These are phyloP conservation scores for Littorina saxatilis DNA, from an alignment of 1,140 invertebrate species.

Conservation along the genomic window DNA sequence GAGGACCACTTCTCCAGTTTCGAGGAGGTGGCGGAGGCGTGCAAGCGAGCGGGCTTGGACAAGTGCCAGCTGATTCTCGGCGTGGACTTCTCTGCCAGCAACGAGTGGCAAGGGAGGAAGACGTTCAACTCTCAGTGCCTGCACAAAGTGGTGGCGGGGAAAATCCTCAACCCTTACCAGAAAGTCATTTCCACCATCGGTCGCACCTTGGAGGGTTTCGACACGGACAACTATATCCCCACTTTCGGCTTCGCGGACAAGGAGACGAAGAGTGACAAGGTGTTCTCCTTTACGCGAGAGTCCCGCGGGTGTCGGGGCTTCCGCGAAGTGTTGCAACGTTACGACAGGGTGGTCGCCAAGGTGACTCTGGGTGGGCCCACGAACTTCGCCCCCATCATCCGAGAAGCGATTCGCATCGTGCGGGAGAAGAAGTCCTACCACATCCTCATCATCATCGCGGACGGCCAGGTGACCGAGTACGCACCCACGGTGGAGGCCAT, in stretches of 20 bases:
- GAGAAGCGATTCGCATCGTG: conserved; percentile 77
- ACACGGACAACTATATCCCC: conserved; percentile 74
- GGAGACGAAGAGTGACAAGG: conserved; percentile 72
- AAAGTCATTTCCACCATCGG: conserved; percentile 78
- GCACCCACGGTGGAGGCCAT: conserved; percentile 76
- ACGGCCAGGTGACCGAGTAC: conserved; percentile 78
- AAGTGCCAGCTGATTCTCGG: conserved; percentile 76
- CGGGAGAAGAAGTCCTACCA: conserved; percentile 74
- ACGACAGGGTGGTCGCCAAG: conserved; percentile 64
- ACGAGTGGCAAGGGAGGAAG: conserved; percentile 79
- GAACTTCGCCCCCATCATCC: conserved; percentile 78
- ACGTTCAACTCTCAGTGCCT: conserved; percentile 76
- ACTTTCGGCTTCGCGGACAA: conserved; percentile 78
- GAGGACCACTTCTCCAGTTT: conserved; percentile 71
- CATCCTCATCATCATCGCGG: conserved; percentile 78
- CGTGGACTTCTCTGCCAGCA: conserved; percentile 79
- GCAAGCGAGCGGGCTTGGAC: conserved; percentile 75
- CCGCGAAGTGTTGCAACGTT: conserved; percentile 74
- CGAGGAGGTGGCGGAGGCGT: conserved; percentile 72
- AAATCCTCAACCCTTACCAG: conserved; percentile 71
- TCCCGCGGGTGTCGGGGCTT: conserved; percentile 72
- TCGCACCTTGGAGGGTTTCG: conserved; percentile 77
- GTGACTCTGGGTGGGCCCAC: conserved; percentile 77
- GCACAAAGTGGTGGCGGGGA: conserved; percentile 70
- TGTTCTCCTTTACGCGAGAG: conserved; percentile 74